Percentiles rank a stretch among this genome's conserved stretches.
These are phyloP conservation scores for Omphaloscelis lunosa DNA, from an alignment of 2,888 invertebrate species.

Conservation along the genomic window DNA sequence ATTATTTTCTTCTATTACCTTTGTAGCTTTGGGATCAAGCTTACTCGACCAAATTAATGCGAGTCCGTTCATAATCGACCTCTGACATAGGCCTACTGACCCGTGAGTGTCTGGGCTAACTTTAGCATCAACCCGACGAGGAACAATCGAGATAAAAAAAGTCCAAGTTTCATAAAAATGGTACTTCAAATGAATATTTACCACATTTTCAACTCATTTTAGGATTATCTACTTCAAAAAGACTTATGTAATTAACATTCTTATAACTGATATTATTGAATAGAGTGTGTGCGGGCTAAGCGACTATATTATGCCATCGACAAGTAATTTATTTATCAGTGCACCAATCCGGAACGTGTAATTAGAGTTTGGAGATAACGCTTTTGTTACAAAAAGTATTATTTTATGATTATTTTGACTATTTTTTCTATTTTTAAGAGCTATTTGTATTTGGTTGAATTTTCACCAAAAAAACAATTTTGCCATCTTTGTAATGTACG, in stretches of 20 bases:
- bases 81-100: conserved; percentile 55
- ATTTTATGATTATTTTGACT: conserved; percentile 16
- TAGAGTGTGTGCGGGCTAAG: conserved; percentile 34
- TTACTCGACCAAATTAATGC: conserved; percentile 38
- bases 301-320: conserved; percentile 54
- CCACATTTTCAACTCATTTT: conserved; percentile 35
- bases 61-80: conserved; percentile 43
- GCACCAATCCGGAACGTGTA: conserved; percentile 60
- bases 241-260: conserved; percentile 87
- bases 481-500: neutral
- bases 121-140: conserved; percentile 46
- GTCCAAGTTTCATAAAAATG: conserved; percentile 15
- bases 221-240: conserved; percentile 62
- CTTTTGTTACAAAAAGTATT: conserved; percentile 40
- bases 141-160: conserved; percentile 30
- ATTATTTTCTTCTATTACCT: neutral
- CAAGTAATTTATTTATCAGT: conserved; percentile 67
- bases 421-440: neutral
- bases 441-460: neutral
- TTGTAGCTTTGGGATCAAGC: conserved; percentile 28
- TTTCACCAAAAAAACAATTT: neutral
- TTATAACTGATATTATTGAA: conserved; percentile 73
- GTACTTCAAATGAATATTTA: neutral
- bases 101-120: conserved; percentile 48
- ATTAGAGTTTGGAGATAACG: conserved; percentile 64